Percentiles rank a stretch among this genome's conserved stretches.
Evolutionary conservation across 1,140 invertebrate species (phyloP).

Genomic region (Pissodes strobi): DNA sequence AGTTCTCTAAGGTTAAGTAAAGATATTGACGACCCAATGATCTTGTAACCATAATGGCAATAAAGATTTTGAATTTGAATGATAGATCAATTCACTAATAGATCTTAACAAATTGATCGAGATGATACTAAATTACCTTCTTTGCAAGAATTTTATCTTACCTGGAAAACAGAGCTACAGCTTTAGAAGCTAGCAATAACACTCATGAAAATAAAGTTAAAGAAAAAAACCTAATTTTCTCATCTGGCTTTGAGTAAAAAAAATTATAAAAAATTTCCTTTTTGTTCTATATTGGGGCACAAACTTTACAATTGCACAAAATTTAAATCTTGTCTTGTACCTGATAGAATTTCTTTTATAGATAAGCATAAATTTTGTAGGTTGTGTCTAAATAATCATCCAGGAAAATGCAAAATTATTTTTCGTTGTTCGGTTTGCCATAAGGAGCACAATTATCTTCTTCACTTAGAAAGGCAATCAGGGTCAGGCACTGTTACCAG

Average conservation of each 20-base stretch:
- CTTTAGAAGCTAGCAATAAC: slow-evolving; percentile 7
- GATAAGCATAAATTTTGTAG: not conserved
- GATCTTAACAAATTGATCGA: slow-evolving; percentile 10
- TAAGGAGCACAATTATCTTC: too few relatives aligned
- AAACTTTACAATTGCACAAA: not conserved
- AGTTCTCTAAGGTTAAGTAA: too few relatives aligned
- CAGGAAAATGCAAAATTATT: too few relatives aligned
- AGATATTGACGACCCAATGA: too few relatives aligned
- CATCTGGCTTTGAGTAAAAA: not conserved
- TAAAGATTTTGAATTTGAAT: too few relatives aligned
- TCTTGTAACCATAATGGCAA: too few relatives aligned
- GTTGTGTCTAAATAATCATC: not conserved
- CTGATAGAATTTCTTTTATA: not conserved
- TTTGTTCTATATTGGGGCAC: not conserved
- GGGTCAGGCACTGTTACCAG: not conserved
- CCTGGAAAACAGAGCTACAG: slow-evolving; percentile 15
- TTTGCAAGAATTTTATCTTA: slow-evolving; percentile 1
- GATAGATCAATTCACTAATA: slow-evolving; percentile 2
- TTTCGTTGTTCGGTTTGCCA: too few relatives aligned
- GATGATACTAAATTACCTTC: not conserved
- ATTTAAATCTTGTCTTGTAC: not conserved
- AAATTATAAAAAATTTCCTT: not conserved
- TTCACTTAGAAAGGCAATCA: not conserved
- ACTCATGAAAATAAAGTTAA: not conserved
- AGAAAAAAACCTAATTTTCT: not conserved